Evolutionary conservation across 2,113 vertebrate species (phyloP), one percentile per base, ranked within the genome.

Genomic region (Thermophis baileyi): DNA sequence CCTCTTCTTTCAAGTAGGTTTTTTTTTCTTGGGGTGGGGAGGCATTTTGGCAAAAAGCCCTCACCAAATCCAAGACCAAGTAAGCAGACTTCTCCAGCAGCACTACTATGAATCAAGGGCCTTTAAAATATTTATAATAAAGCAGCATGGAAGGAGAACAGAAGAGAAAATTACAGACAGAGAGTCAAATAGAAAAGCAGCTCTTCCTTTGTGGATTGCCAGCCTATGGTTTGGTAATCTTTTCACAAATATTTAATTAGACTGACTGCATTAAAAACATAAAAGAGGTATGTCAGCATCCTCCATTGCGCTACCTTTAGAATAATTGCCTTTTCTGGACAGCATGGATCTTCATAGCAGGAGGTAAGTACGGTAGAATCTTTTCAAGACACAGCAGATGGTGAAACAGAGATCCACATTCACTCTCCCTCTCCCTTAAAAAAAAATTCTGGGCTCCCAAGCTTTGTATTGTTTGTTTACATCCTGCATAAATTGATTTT

Each of bases 401-500:
- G 89, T 93, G 94, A 95, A n/a, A 47, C 30, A 89, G 25, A 8
- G 2, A 54, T 60, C 12, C 1, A 1, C n/a, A 44, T 0, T 1
- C 88, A 91, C 69, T 54, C 91, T 14, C 3, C 1, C 27, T 27
- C 10, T 10, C 46, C 2, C 91, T 44, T 63, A 30, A 60, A 16
- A 18, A 20, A 35, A 81, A 6, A 7, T 16, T 10, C 10, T 60
- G 35, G 55, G 11, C 49, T 88, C 27, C 74, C 49, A 54, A n/a
- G 74, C 40, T 3, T 88, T 89, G 74, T 81, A 93, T 93, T 93
- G 8, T 46, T 90, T 94, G 3, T 40, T 87, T 91, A 94, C 90
- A 25, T 16, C 87, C 85, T 90, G 9, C 85, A 25, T 91, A 91
- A 53, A 81, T 94, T 92, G 95, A 85, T 93, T 49, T 9, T 95